Conservation (phyloP, 2,113 vertebrate species). For the Chionis minor region DNA sequence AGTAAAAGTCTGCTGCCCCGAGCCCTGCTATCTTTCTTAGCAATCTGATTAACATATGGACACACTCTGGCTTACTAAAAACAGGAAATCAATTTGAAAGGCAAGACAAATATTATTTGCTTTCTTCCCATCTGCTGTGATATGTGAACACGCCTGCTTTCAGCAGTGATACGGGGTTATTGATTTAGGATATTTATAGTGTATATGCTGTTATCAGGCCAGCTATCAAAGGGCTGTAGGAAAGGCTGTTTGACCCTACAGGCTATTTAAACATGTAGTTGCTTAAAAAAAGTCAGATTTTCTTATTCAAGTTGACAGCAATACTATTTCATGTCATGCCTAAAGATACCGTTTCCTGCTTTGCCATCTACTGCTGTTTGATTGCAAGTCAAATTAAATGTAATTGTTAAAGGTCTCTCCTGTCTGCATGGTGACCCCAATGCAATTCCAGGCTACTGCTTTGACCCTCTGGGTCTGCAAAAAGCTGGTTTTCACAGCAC, state of each 20-base stretch:
- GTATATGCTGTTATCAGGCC: constrained; percentile 15
- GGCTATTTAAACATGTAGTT: background rate
- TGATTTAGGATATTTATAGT: constrained; percentile 59
- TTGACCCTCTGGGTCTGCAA: constrained; percentile 38
- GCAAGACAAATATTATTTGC: constrained; percentile 69
- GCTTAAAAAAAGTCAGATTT: background rate
- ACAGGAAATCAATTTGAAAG: constrained; percentile 70
- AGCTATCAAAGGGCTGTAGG: constrained; percentile 14
- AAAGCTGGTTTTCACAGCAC: constrained; percentile 28
- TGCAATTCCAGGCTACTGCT: constrained; percentile 46
- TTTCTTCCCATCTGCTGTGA: constrained; percentile 68
- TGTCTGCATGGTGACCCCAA: background rate
- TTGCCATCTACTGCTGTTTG: constrained; percentile 41
- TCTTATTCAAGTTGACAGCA: constrained; percentile 56
- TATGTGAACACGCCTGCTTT: constrained; percentile 21
- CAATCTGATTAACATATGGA: constrained; percentile 75
- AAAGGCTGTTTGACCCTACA: constrained; percentile 30
- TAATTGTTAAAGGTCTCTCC: constrained; percentile 10
- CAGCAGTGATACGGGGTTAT: constrained; percentile 22
- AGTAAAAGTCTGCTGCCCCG: constrained; percentile 46
- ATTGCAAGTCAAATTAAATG: constrained; percentile 58
- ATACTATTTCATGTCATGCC: constrained; percentile 56
- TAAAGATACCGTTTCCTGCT: constrained; percentile 66
- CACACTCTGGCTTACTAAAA: constrained; percentile 50
- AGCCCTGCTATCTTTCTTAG: constrained; percentile 37